Evolutionary conservation across 2,113 vertebrate genomes (phyloP), one percentile per base, ranked within the genome.

Genomic region (Dipodomys stephensi): DNA sequence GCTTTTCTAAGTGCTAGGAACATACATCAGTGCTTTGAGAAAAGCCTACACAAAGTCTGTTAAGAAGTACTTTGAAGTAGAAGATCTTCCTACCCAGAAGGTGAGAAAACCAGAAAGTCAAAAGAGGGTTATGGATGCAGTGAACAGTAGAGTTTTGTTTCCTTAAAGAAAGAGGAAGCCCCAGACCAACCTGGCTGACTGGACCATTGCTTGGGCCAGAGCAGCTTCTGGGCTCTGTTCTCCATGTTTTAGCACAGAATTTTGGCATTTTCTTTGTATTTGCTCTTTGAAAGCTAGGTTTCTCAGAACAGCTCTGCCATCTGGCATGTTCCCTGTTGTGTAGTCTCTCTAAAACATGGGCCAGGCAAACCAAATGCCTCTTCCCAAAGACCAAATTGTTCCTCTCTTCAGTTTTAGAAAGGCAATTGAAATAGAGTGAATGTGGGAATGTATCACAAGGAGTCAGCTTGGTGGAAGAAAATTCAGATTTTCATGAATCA

Each of bases 251-350:
- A 62, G 64, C 53, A 83, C 49, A 87, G 77, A 92, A 67, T 64
- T 71, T 30, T 74, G 22, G 8, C 2, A 0, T 74, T 76, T 81
- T 20, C 78, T 27, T 90, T 69, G 44, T 6, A 49, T 22, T 62
- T 84, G 69, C 71, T 62, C 46, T 92, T 93, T 69, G 80, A 91
- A 88, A 91, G 90, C 19, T 35, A 62, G 32, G 13, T 90, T 90
- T 88, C 74, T 72, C 65, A 32, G 79, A 25, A 71, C 22, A 44
- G 73, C 13, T 39, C 39, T 91, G 60, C 62, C 68, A 25, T 79
- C 68, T 83, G 88, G 53, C 85, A 87, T 80, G 30, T 32, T 64
- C 8, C 28, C 32, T 68, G 23, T 7, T 72, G 11, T 9, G 30
- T 28, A 27, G 35, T 71, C 73, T 85, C 6, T 46, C 60, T 62